Evolutionary conservation across 2,888 invertebrate genomes (phyloP).

Genomic region (Coelopa pilipes): DNA sequence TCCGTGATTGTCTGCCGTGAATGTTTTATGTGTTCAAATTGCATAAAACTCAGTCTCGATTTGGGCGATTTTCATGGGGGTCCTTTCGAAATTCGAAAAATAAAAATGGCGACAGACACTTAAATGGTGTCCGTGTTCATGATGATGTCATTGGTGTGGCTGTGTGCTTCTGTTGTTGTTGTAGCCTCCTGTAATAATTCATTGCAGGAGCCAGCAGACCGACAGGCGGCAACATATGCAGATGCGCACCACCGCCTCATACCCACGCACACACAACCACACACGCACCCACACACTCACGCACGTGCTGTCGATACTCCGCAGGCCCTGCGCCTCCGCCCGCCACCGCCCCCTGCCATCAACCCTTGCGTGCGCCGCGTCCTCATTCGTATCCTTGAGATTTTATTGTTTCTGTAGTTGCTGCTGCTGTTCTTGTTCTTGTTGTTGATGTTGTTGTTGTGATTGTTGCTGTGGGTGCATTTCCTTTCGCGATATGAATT

Average conservation of each 20-base stretch:
- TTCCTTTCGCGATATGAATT: constrained; percentile 32
- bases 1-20: too few relatives aligned
- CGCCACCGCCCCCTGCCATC: neutral
- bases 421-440: constrained; percentile 18
- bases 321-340: too few relatives aligned
- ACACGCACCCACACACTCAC: neutral
- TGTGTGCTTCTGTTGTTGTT: too few relatives aligned
- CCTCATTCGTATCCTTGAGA: constrained; percentile 29
- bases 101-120: too few relatives aligned
- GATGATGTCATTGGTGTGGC: too few relatives aligned
- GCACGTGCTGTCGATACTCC: neutral
- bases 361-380: constrained; percentile 1
- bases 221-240: constrained; percentile 8
- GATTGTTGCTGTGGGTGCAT: constrained; percentile 30
- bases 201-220: neutral
- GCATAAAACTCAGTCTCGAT: too few relatives aligned
- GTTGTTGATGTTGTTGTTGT: constrained; percentile 15
- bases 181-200: neutral
- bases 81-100: too few relatives aligned
- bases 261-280: neutral
- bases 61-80: too few relatives aligned
- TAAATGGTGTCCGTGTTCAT: too few relatives aligned
- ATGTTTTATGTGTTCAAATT: too few relatives aligned
- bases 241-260: constrained; percentile 9
- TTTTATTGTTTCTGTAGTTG: constrained; percentile 18